A percentile compares a stretch with the other conserved stretches of the same genome.
These are phyloP conservation scores for Gorsachius goisagi DNA, from an alignment of 2,113 vertebrate species.

Conservation along the genomic window DNA sequence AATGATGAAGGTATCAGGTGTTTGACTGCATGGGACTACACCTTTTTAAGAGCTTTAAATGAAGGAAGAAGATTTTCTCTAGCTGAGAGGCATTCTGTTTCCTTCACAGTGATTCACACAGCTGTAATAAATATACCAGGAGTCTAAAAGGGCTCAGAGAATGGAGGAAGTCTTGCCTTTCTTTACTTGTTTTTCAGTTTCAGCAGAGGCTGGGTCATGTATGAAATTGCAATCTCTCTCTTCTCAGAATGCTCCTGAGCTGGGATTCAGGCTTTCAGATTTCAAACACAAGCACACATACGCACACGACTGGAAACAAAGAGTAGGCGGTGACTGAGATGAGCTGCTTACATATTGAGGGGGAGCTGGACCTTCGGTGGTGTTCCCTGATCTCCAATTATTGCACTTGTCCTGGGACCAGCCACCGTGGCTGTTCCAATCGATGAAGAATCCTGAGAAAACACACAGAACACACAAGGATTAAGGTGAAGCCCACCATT, in stretches of 20 bases:
- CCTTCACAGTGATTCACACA: slow-evolving; percentile 26
- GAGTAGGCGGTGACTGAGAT: background rate
- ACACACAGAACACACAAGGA: slow-evolving; percentile 41
- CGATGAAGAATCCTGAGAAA: slow-evolving; percentile 77
- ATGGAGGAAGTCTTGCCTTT: background rate
- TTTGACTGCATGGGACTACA: background rate
- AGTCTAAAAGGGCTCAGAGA: background rate
- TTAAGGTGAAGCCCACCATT: background rate
- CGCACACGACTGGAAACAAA: background rate
- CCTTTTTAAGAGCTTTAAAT: slow-evolving; percentile 41
- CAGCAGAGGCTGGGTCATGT: background rate
- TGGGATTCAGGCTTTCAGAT: background rate
- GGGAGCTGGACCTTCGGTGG: slow-evolving; percentile 90
- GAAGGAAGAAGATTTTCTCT: slow-evolving; percentile 35
- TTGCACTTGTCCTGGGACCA: slow-evolving; percentile 81
- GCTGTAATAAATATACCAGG: background rate
- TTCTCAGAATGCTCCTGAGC: background rate
- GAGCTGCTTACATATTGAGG: slow-evolving; percentile 92
- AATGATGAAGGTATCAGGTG: background rate
- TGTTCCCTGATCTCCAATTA: slow-evolving; percentile 85
- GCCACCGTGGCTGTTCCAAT: slow-evolving; percentile 76
- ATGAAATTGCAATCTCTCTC: background rate
- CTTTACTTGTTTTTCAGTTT: background rate
- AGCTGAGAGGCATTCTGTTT: slow-evolving; percentile 30
- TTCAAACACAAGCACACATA: background rate